A percentile compares a stretch with the other conserved stretches of the same genome.
These are phyloP conservation scores for Talpa occidentalis DNA, from an alignment of 2,113 vertebrate genomes.

Conservation along the genomic window DNA sequence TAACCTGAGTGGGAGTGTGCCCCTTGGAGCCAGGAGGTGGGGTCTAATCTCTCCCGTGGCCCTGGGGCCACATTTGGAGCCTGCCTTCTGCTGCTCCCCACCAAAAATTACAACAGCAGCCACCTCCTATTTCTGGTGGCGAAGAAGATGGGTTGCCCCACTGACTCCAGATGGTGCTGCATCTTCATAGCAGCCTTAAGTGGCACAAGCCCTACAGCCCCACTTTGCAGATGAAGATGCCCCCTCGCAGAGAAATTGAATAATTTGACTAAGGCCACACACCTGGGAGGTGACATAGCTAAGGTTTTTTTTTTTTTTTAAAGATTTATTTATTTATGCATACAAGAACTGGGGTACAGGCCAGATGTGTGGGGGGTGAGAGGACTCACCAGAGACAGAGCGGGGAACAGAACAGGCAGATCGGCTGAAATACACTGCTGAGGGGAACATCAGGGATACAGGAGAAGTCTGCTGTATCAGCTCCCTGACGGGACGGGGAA, in stretches of 20 bases:
- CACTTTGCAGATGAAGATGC: neutral
- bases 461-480: too few species aligned
- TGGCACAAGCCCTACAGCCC: neutral
- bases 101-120: neutral
- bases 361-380: too few species aligned
- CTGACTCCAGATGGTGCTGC: too few species aligned
- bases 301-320: too few species aligned
- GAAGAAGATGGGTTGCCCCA: neutral
- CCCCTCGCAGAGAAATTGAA: neutral
- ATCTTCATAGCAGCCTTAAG: neutral
- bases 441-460: too few species aligned
- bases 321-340: too few species aligned
- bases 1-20: accelerated
- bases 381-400: too few species aligned
- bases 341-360: too few species aligned
- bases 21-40: neutral
- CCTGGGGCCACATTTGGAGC: neutral
- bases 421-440: too few species aligned
- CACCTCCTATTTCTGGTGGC: neutral
- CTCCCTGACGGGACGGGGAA: too few species aligned
- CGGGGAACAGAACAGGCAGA: too few species aligned
- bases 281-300: neutral
- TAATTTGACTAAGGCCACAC: neutral
- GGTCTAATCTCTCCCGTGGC: neutral
- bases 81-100: neutral